Percentiles rank a stretch among this genome's conserved stretches.
These are phyloP conservation scores for Lottia gigantea DNA, from an alignment of 2,888 invertebrate species.

Conservation along the genomic window DNA sequence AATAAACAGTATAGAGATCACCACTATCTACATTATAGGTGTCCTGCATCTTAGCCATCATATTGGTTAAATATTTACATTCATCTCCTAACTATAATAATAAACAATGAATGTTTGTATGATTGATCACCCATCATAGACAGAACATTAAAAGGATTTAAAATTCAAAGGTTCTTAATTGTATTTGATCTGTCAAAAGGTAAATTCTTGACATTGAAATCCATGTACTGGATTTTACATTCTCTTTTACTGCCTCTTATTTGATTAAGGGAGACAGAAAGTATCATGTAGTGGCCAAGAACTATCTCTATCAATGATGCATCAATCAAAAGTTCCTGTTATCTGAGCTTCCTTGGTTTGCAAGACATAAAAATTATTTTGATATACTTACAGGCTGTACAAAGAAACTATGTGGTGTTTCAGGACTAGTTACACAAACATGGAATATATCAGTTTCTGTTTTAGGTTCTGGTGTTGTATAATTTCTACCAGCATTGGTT, in stretches of 20 bases:
- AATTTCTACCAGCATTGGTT: slow-evolving; percentile 29
- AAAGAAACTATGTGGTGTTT: slow-evolving; percentile 77
- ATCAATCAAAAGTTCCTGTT: neutral
- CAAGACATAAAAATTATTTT: neutral
- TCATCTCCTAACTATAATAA: slow-evolving; percentile 50
- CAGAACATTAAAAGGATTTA: neutral
- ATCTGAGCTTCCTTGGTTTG: neutral
- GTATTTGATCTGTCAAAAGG: too few species aligned
- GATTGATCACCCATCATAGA: too few species aligned
- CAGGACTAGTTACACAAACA: slow-evolving; percentile 74
- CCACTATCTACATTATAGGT: slow-evolving; percentile 49
- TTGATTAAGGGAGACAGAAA: too few species aligned
- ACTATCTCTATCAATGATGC: neutral
- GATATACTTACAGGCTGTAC: slow-evolving; percentile 73
- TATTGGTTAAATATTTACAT: slow-evolving; percentile 66
- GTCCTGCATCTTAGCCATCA: slow-evolving; percentile 71
- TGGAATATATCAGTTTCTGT: slow-evolving; percentile 66
- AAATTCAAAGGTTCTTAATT: neutral
- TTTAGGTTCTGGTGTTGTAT: slow-evolving; percentile 41
- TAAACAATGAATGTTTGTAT: neutral
- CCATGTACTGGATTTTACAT: too few species aligned
- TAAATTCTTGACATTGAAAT: too few species aligned
- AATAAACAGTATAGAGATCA: slow-evolving; percentile 63
- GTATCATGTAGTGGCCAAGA: too few species aligned
- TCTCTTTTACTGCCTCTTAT: too few species aligned